Percentiles rank a stretch among this genome's conserved stretches.
phyloP scores from a whole-genome alignment of 2,797 vertebrate species.

The Phrynocephalus guinanensis region DNA sequence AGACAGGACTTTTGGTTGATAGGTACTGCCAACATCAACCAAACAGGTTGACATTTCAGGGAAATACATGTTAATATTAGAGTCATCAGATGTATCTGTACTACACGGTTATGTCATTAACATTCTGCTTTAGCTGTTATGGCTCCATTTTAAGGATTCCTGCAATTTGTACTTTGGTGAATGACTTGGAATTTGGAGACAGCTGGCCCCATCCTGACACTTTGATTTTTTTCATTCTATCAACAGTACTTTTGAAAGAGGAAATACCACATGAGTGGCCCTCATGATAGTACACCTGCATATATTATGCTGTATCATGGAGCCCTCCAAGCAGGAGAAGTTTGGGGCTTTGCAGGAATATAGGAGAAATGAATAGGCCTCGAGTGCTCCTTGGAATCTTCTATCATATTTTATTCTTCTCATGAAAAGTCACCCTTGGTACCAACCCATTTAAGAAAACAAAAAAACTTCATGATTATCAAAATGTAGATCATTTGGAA shows the following conservation, averaged over 20 bases:
- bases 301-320: neutral
- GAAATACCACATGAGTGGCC: neutral
- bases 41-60: neutral
- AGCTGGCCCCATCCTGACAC: neutral
- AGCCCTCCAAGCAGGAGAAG: neutral
- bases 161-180: too few relatives aligned
- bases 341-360: neutral
- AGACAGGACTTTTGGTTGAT: neutral
- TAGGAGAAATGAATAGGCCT: neutral
- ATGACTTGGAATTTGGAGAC: too few relatives aligned
- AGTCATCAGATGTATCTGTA: too few relatives aligned
- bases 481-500: neutral
- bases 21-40: neutral
- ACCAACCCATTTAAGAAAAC: neutral
- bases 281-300: neutral
- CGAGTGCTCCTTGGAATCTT: neutral
- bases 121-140: too few relatives aligned
- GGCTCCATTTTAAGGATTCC: too few relatives aligned
- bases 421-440: neutral
- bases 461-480: neutral
- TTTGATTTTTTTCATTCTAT: neutral
- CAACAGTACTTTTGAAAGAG: neutral
- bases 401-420: neutral
- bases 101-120: too few relatives aligned
- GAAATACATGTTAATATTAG: neutral